Percentiles rank a stretch among this genome's conserved stretches.
Evolutionary conservation across 1,140 invertebrate species (phyloP).

Genomic region (Lysiphlebus fabarum): DNA sequence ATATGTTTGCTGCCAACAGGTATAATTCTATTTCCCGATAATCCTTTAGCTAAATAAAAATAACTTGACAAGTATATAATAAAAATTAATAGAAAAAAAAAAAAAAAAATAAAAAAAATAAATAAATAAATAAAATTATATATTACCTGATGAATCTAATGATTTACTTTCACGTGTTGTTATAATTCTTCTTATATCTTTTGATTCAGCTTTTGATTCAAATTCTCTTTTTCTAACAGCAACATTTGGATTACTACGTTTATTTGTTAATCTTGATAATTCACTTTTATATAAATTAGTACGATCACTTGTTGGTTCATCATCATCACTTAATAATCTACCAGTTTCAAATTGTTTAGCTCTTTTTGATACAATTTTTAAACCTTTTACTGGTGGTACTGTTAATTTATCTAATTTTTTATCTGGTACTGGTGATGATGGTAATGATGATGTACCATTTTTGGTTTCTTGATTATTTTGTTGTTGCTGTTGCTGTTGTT

Average conservation of each 20-base stretch:
- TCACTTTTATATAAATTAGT: conserved; percentile 72
- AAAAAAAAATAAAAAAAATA: conserved; percentile 21
- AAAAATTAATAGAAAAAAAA: conserved; percentile 21
- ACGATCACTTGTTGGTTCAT: conserved; percentile 59
- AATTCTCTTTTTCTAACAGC: conserved; percentile 72
- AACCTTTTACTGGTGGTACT: conserved; percentile 36
- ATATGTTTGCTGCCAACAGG: conserved; percentile 73
- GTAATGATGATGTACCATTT: conserved; percentile 45
- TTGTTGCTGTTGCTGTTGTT: conserved; percentile 27
- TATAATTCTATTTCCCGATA: conserved; percentile 72
- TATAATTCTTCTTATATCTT: conserved; percentile 37
- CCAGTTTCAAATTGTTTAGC: conserved; percentile 71
- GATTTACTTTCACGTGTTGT: conserved; percentile 44
- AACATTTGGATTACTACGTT: conserved; percentile 70
- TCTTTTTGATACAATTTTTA: conserved; percentile 68
- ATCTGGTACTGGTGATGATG: conserved; percentile 46
- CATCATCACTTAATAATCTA: conserved; percentile 56
- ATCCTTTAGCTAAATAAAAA: conserved; percentile 43
- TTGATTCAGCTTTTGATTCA: conserved; percentile 59
- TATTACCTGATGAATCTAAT: conserved; percentile 41
- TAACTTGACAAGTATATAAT: too few relatives aligned
- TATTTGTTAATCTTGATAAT: conserved; percentile 66
- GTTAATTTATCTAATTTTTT: conserved; percentile 54
- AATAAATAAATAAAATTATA: conserved; percentile 7
- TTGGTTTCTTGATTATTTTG: conserved; percentile 30